Base-by-base conservation (phyloP, 1,140 invertebrate genomes). In the Mycetomoellerius zeteki region DNA sequence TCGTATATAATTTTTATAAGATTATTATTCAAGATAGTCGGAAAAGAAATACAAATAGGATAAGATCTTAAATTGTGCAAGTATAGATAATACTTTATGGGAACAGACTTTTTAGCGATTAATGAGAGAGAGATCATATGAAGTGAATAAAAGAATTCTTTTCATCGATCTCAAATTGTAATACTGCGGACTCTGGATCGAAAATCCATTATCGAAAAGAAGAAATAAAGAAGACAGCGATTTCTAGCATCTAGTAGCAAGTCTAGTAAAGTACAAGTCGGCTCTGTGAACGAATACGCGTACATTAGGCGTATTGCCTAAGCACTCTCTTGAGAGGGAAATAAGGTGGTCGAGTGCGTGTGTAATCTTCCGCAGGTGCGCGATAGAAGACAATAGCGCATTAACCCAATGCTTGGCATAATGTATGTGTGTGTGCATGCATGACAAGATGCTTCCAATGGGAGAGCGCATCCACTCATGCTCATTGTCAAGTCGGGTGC, bases 401-500 rank as follows among this genome's bases (percentile, higher is more conserved):
- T 90, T 91, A 91, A 89, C 87, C 85, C 62, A 65, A 84, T 85
- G 80, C 69, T 69, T 37, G 84, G 27, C 37, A 52, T 30, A 37
- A n/a, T 58, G 50, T 50, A 21, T 62, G 67, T 30, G 24, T 7
- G 60, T 33, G 7, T 30, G 60, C 2, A 77, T 24, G 47, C 82
- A 77, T 73, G 84, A 89, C 89, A 86, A 88, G 86, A 67, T 82
- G 80, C 50, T 50, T 75, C 90, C 85, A 89, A 91, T 91, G 87
- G 87, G 85, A 91, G 76, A 87, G 67, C 86, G 37, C 71, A 77
- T 89, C 85, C 58, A 71, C 89, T 85, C 62, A 67, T 81, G 90
- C 82, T 88, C 90, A 91, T 91, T 91, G 90, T 91, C 89, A 88
- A 85, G 89, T 84, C 87, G 72, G 77, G 85, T 85, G 85, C 89